Percentiles rank a stretch among this genome's conserved stretches.
phyloP scores from a whole-genome alignment of 2,797 vertebrate genomes.

The Eremophila alpestris region DNA sequence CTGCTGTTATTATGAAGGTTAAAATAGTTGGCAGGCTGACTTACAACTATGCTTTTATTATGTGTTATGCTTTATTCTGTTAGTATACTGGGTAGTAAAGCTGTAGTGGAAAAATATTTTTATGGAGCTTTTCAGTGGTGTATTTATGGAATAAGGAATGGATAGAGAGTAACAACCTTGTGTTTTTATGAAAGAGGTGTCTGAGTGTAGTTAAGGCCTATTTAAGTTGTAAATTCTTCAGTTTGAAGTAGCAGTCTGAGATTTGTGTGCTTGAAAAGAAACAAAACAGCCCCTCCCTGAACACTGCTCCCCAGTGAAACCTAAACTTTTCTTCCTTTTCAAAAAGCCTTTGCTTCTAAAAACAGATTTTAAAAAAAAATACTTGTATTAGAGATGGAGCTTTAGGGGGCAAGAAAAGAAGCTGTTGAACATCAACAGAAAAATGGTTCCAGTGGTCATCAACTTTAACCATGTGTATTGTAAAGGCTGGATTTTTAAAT shows the following conservation, averaged over 20 bases:
- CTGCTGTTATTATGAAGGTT: slow-evolving; percentile 35
- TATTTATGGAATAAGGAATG: slow-evolving; percentile 21
- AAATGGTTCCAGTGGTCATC: slow-evolving; percentile 35
- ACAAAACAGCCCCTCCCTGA: not conserved
- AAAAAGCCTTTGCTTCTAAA: slow-evolving; percentile 16
- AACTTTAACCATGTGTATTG: not conserved
- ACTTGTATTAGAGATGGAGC: not conserved
- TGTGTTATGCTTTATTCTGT: slow-evolving; percentile 52
- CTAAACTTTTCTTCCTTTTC: not conserved
- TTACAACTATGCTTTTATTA: slow-evolving; percentile 29
- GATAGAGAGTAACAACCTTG: slow-evolving; percentile 13
- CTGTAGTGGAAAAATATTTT: slow-evolving; percentile 38
- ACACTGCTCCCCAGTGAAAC: not conserved
- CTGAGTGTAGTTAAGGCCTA: slow-evolving; percentile 5
- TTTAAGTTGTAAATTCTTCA: slow-evolving; percentile 26
- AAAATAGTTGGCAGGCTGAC: slow-evolving; percentile 27
- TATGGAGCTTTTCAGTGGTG: slow-evolving; percentile 31
- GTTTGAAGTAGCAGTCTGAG: not conserved
- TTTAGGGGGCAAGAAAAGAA: slow-evolving; percentile 15
- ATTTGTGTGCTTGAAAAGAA: not conserved
- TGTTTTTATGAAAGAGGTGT: slow-evolving; percentile 16
- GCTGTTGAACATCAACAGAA: slow-evolving; percentile 10
- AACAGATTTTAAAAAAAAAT: not conserved
- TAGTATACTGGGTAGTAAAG: slow-evolving; percentile 46
- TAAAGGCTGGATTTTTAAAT: slow-evolving; percentile 44